phyloP scores from a whole-genome alignment of 2,113 vertebrate species.

The Willisornis vidua region DNA sequence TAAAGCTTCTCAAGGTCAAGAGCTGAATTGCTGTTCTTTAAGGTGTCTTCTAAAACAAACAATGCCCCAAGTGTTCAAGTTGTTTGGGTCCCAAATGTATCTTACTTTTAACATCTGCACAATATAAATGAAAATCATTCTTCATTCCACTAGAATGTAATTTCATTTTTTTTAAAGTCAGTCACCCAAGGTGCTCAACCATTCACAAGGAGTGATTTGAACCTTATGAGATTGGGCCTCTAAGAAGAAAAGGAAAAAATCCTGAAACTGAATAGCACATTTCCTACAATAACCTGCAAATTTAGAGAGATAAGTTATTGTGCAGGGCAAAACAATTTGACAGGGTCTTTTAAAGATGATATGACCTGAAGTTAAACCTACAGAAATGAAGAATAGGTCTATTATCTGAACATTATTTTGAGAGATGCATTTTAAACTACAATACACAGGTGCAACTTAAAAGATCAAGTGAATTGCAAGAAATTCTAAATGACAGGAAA shows the following conservation, averaged over 20 bases:
- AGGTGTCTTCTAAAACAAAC: constrained; percentile 37
- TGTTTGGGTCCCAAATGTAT: constrained; percentile 5
- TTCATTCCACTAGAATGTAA: constrained; percentile 24
- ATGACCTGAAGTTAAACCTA: constrained; percentile 34
- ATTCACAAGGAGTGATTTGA: constrained; percentile 30
- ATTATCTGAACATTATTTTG: constrained; percentile 48
- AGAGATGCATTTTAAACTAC: constrained; percentile 32
- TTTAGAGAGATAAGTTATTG: constrained; percentile 42
- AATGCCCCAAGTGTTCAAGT: constrained; percentile 37
- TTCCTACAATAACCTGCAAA: constrained; percentile 34
- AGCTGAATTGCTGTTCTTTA: constrained; percentile 39
- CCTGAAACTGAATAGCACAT: constrained; percentile 23
- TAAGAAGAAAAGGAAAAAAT: neutral
- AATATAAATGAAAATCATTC: constrained; percentile 55
- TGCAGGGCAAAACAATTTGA: constrained; percentile 40
- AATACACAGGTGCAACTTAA: constrained; percentile 26
- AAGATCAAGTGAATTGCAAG: constrained; percentile 30
- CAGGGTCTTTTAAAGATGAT: neutral
- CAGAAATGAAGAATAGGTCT: constrained; percentile 31
- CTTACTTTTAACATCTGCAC: constrained; percentile 41
- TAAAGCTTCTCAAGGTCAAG: constrained; percentile 27
- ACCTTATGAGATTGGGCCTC: neutral
- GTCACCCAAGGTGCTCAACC: constrained; percentile 13
- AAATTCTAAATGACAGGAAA: constrained; percentile 16
- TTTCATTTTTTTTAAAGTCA: constrained; percentile 26